Evolutionary conservation across 2,888 invertebrate species (phyloP).

Genomic region (Hemistola chrysoprasaria): DNA sequence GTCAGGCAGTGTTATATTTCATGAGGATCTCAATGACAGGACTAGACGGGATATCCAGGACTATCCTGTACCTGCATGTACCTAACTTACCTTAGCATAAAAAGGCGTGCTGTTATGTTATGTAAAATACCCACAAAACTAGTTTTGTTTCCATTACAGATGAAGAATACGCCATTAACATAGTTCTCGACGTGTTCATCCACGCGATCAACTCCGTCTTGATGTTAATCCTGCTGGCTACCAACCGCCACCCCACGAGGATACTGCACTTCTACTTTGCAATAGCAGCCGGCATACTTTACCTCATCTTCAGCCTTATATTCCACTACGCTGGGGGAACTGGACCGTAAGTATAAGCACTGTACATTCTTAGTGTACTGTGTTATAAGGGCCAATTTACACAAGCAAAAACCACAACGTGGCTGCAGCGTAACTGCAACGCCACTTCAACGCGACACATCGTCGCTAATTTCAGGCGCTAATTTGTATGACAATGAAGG

Average conservation of each 20-base stretch:
- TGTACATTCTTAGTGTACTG: no score
- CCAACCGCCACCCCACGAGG: constrained; percentile 87
- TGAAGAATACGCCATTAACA: constrained; percentile 45
- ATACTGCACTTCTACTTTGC: constrained; percentile 83
- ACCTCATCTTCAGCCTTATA: constrained; percentile 86
- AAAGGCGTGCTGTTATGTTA: neutral
- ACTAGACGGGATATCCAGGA: no score
- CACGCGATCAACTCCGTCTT: constrained; percentile 86
- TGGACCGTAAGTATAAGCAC: constrained; percentile 81
- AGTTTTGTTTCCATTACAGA: constrained; percentile 24
- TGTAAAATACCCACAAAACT: neutral
- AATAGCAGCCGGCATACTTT: constrained; percentile 82
- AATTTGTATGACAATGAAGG: no score
- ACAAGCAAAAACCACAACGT: no score
- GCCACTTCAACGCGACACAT: no score
- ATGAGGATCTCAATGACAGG: no score
- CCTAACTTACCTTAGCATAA: neutral
- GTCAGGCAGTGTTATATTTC: no score
- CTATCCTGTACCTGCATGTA: no score
- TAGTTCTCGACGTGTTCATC: constrained; percentile 59
- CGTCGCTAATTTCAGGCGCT: no score
- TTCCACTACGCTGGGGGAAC: constrained; percentile 88
- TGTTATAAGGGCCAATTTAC: no score
- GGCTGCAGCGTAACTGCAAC: no score
- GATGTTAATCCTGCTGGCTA: constrained; percentile 86